phyloP scores from a whole-genome alignment of 2,888 invertebrate species.

The Apoderus coryli region DNA sequence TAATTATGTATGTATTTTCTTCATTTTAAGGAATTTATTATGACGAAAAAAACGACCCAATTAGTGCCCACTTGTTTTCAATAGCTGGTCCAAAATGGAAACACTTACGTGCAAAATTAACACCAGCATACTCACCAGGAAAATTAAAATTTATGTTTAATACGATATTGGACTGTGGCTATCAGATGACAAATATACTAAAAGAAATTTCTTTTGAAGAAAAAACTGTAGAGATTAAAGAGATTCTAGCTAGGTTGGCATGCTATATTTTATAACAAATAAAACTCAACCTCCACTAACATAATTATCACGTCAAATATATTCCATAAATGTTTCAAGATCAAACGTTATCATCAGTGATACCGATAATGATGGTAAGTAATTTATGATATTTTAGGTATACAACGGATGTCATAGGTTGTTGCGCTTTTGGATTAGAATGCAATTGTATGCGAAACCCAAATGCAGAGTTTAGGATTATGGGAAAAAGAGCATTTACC shows the following conservation, averaged over 20 bases:
- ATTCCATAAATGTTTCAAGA: no score
- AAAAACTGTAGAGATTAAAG: conserved; percentile 31
- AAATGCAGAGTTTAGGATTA: conserved; percentile 37
- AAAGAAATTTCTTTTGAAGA: conserved; percentile 23
- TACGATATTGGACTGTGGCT: conserved; percentile 41
- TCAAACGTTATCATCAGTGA: no score
- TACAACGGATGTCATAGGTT: conserved; percentile 46
- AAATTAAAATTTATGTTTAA: conserved; percentile 51
- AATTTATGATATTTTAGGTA: no score
- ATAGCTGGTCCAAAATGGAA: conserved; percentile 45
- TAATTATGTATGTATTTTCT: no score
- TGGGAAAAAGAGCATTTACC: conserved; percentile 27
- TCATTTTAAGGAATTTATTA: conserved; percentile 33
- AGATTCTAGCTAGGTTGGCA: conserved; percentile 22
- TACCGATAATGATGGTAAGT: no score
- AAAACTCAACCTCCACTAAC: no score
- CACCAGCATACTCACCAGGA: conserved; percentile 51
- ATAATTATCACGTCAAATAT: no score
- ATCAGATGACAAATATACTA: conserved; percentile 36
- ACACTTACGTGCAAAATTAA: conserved; percentile 43
- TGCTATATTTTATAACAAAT: no score
- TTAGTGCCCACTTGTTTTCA: conserved; percentile 45
- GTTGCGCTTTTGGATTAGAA: conserved; percentile 46
- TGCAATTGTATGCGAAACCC: conserved; percentile 42
- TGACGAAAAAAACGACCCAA: conserved; percentile 44